Evolutionary conservation across 2,113 vertebrate species (phyloP).

Genomic region (Reinhardtius hippoglossoides): DNA sequence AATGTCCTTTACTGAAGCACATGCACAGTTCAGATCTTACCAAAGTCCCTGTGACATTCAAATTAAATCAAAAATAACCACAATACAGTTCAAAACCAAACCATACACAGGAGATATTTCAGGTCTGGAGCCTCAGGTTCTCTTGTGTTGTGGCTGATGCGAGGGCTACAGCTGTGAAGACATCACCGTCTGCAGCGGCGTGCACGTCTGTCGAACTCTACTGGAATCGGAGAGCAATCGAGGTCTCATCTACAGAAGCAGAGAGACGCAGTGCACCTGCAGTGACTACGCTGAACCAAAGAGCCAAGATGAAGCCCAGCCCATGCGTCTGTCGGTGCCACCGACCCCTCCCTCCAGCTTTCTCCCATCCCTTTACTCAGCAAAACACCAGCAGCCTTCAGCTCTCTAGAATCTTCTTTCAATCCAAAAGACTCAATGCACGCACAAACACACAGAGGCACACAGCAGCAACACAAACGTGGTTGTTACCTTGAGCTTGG

Average conservation of each 20-base stretch:
- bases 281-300: conserved; percentile 61
- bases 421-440: not conserved
- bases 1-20: not conserved
- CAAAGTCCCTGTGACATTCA: not conserved
- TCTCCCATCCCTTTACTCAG: conserved; percentile 51
- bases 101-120: conserved; percentile 20
- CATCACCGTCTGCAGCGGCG: not conserved
- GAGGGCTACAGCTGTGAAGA: conserved; percentile 9
- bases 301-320: conserved; percentile 74
- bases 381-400: conserved; percentile 49
- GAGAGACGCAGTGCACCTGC: conserved; percentile 81
- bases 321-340: conserved; percentile 55
- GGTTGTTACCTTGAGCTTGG: conserved; percentile 89
- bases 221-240: not conserved
- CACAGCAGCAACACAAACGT: conserved; percentile 21
- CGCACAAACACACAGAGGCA: conserved; percentile 48
- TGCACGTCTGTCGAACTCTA: conserved; percentile 2
- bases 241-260: conserved; percentile 35
- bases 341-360: conserved; percentile 29
- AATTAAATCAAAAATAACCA: not conserved
- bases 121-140: conserved; percentile 3
- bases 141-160: conserved; percentile 8
- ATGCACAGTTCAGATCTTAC: conserved; percentile 33
- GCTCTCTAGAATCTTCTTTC: conserved; percentile 19
- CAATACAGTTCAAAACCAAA: conserved; percentile 5